Conservation (phyloP, 1,140 invertebrate species). For the Oedothorax gibbosus region DNA sequence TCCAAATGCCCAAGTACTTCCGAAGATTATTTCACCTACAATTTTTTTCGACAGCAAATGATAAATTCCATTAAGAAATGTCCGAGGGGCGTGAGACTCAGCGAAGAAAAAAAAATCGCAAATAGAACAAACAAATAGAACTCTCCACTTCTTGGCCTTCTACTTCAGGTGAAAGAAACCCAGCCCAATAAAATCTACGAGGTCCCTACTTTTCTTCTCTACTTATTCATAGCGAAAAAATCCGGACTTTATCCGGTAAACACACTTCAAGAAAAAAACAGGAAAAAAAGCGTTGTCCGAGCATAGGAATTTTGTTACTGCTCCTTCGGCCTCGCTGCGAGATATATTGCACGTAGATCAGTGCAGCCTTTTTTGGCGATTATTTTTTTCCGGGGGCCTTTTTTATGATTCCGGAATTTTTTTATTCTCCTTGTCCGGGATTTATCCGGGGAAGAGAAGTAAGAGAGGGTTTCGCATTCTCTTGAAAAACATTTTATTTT, state of each 20-base stretch:
- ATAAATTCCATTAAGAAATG: slow-evolving; percentile 35
- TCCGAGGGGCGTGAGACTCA: neutral
- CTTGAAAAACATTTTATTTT: slow-evolving; percentile 34
- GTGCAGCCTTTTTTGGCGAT: slow-evolving; percentile 4
- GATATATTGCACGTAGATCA: slow-evolving; percentile 39
- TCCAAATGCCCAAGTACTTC: neutral
- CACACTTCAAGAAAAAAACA: neutral
- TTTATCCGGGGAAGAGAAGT: slow-evolving; percentile 17
- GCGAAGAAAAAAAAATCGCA: too few relatives aligned
- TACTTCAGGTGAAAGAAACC: neutral
- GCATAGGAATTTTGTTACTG: slow-evolving; percentile 32
- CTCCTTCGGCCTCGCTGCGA: neutral
- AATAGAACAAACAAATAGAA: neutral
- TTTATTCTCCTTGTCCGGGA: slow-evolving; percentile 10
- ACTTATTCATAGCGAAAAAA: slow-evolving; percentile 17
- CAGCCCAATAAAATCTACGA: neutral
- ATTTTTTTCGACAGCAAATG: neutral
- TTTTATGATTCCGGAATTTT: neutral
- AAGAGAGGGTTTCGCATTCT: neutral
- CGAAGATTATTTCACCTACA: neutral
- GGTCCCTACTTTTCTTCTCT: neutral
- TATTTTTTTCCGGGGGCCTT: slow-evolving; percentile 26
- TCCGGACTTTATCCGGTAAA: slow-evolving; percentile 15
- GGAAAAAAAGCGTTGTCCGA: slow-evolving; percentile 9
- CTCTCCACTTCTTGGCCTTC: neutral